Evolutionary conservation across 2,888 invertebrate species (phyloP), one percentile per base, ranked within the genome.

Genomic region (Petrolisthes cinctipes): DNA sequence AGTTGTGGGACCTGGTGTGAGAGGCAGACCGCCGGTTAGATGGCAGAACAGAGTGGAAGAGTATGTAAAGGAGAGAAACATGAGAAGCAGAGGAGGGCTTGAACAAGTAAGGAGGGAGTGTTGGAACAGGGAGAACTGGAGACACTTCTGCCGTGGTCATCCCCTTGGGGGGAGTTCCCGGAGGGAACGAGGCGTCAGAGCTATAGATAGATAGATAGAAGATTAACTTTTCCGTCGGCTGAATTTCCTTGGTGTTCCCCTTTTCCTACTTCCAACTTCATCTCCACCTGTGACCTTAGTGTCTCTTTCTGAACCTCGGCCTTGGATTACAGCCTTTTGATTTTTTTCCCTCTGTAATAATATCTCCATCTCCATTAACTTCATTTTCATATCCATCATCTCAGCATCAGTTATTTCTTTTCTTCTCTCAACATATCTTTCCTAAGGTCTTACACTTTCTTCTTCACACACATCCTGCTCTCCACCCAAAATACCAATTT

Each of bases 401-500:
- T n/a, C 11, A 6, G 6, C 73, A 73, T 5, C n/a, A 73, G 6
- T n/a, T 11, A 5, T 73, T 5, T 11, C 73, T 20, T n/a, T n/a
- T 11, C n/a, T 20, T 20, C n/a, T n/a, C 73, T 73, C 73, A 11
- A 73, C 5, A n/a, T n/a, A 73, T n/a, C n/a, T n/a, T 73, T 6
- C 20, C n/a, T 73, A 7, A 7, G n/a, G n/a, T 11, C 20, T n/a
- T n/a, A 61, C n/a, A 7, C n/a, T 73, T 73, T 73, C 20, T 73
- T n/a, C 20, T 73, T n/a, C 73, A 73, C 73, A 5, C n/a, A 11
- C 73, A n/a, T 73, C 73, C 73, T 73, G 73, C n/a, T 73, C 73
- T n/a, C n/a, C 73, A 73, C 73, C n/a, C n/a, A 73, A 73, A 5
- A 73, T n/a, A 73, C 73, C 73, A 14, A 73, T n/a, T 14, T n/a